Evolutionary conservation across 2,113 vertebrate genomes (phyloP).

Genomic region (Elephantulus edwardii): DNA sequence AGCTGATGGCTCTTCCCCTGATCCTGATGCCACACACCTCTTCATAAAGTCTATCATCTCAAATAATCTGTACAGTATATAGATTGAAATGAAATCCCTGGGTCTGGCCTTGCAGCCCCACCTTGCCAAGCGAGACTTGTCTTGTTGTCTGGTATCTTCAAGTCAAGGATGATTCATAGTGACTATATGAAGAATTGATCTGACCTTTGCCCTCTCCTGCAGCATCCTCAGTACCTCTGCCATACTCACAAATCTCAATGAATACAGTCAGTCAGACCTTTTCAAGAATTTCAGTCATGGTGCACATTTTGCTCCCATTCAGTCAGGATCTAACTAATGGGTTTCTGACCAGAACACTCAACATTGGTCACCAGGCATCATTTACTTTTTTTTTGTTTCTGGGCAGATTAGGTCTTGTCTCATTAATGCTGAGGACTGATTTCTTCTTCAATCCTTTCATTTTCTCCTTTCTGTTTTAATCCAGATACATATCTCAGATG

Average conservation of each 20-base stretch:
- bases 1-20: too few relatives aligned
- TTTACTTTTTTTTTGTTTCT: background rate
- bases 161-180: too few relatives aligned
- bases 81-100: too few relatives aligned
- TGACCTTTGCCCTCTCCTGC: too few relatives aligned
- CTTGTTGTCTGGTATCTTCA: too few relatives aligned
- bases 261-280: background rate
- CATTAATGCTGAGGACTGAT: background rate
- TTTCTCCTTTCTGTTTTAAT: background rate
- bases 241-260: background rate
- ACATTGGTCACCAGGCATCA: background rate
- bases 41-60: too few relatives aligned
- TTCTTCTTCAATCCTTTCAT: background rate
- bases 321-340: background rate
- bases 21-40: too few relatives aligned
- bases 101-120: too few relatives aligned
- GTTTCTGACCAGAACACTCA: background rate
- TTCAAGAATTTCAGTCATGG: background rate
- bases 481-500: background rate
- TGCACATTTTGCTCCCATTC: background rate
- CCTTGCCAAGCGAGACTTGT: too few relatives aligned
- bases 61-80: too few relatives aligned
- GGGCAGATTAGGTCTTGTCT: background rate
- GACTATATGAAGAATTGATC: too few relatives aligned
- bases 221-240: too few relatives aligned